phyloP scores from a whole-genome alignment of 2,797 vertebrate species.

The Pangasius sanitwongsei region DNA sequence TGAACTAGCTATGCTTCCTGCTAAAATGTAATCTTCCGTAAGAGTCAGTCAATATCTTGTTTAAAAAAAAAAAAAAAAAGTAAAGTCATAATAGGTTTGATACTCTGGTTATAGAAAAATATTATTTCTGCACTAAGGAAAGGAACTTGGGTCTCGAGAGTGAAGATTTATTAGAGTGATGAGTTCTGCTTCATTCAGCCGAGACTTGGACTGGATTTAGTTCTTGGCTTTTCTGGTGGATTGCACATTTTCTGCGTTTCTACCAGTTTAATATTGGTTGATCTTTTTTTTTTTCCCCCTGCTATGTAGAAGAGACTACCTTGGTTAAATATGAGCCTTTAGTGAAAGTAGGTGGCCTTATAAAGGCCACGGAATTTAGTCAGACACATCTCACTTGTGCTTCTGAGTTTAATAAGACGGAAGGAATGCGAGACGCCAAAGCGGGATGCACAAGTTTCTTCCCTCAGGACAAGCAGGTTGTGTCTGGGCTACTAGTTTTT shows the following conservation, averaged over 20 bases:
- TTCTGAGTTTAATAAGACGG: background rate
- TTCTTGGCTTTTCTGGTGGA: conserved; percentile 2
- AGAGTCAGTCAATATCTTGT: background rate
- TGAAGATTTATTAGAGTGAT: background rate
- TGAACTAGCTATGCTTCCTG: background rate
- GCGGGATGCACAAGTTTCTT: background rate
- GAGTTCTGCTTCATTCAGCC: background rate
- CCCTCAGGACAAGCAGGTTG: background rate
- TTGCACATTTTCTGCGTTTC: background rate
- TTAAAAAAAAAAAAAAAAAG: background rate
- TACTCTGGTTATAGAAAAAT: background rate
- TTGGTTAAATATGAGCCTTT: background rate
- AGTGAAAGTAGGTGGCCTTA: no score
- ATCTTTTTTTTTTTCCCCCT: background rate
- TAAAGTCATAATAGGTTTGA: background rate
- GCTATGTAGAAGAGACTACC: background rate
- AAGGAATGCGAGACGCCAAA: background rate
- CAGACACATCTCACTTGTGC: background rate
- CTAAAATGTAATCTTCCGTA: background rate
- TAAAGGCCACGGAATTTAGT: background rate
- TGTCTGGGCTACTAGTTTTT: background rate
- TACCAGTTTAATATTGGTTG: background rate
- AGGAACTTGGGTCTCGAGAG: background rate
- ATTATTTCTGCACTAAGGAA: background rate
- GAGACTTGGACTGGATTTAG: background rate